Evolutionary conservation across 2,113 vertebrate species (phyloP).

Genomic region (Neolamprologus sp.): DNA sequence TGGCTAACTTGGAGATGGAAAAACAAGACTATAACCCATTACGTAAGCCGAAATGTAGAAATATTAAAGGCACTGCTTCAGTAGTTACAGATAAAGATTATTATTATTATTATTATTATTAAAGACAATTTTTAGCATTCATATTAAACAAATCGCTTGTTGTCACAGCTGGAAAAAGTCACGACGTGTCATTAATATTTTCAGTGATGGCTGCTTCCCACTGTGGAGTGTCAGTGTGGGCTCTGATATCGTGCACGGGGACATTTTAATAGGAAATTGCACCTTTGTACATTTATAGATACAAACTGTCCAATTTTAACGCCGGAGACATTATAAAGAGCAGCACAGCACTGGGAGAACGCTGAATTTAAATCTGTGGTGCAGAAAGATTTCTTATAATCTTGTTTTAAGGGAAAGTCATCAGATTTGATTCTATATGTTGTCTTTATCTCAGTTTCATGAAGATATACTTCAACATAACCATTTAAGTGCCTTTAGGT

Average conservation of each 20-base stretch:
- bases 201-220: background rate
- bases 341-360: background rate
- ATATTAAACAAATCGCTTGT: background rate
- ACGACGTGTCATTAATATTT: background rate
- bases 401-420: background rate
- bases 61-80: background rate
- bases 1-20: background rate
- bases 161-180: background rate
- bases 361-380: background rate
- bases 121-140: background rate
- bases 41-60: background rate
- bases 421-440: background rate
- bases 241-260: background rate
- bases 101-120: background rate
- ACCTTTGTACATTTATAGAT: background rate
- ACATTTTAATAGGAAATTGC: background rate
- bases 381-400: background rate
- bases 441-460: background rate
- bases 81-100: background rate
- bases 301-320: background rate
- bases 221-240: rapidly evolving
- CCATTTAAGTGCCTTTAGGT: background rate
- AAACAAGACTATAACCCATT: background rate
- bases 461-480: background rate
- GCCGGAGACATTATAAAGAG: background rate